Evolutionary conservation across 1,140 invertebrate species (phyloP).

Genomic region (Brachionus rubens): DNA sequence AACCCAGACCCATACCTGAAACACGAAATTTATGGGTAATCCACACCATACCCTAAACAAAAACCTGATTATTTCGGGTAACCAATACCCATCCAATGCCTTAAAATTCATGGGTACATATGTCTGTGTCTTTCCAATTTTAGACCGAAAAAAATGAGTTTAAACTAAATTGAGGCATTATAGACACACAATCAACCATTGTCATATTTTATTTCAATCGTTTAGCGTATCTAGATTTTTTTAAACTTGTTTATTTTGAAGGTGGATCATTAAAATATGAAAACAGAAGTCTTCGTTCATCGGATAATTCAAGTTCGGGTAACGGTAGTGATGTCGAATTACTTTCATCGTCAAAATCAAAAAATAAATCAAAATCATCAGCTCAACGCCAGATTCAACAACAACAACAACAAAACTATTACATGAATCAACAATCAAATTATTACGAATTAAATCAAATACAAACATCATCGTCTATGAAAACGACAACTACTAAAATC

Average conservation of each 20-base stretch:
- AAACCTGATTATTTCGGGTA: no score
- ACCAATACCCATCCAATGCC: no score
- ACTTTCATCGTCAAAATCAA: constrained; percentile 21
- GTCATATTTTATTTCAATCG: no score
- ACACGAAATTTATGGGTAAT: no score
- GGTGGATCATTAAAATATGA: constrained; percentile 1
- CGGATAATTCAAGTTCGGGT: constrained; percentile 34
- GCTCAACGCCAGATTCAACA: constrained; percentile 22
- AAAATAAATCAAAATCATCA: constrained; percentile 2
- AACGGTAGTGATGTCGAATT: constrained; percentile 29
- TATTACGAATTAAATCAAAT: constrained; percentile 18
- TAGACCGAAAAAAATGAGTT: no score
- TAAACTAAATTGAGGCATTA: no score
- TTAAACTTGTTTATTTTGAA: neutral
- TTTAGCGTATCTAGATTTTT: neutral
- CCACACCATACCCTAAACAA: no score
- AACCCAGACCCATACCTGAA: no score
- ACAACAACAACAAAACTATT: constrained; percentile 2
- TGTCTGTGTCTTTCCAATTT: no score
- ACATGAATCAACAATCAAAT: neutral
- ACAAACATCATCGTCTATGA: neutral
- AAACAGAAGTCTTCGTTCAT: constrained; percentile 16
- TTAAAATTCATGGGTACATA: no score
- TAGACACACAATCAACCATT: no score
- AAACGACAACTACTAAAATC: constrained; percentile 11